Conservation (phyloP, 2,888 invertebrate species). For the Dione juno region DNA sequence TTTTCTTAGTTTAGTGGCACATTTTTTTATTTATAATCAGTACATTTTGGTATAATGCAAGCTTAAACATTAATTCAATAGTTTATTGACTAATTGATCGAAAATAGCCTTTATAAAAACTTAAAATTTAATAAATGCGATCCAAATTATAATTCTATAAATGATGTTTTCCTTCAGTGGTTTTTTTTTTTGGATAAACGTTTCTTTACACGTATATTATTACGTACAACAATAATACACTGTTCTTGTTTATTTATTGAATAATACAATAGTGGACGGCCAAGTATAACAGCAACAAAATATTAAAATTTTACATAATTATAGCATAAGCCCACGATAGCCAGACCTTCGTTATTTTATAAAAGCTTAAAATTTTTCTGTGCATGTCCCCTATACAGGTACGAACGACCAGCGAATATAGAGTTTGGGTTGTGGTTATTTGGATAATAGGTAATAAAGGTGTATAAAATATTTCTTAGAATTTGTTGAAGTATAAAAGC, state of each 20-base stretch:
- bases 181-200: neutral
- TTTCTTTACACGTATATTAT: neutral
- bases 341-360: too few relatives aligned
- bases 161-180: neutral
- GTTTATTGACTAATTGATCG: conserved; percentile 2
- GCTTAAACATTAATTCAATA: neutral
- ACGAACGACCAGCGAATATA: too few relatives aligned
- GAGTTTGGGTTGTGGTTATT: too few relatives aligned
- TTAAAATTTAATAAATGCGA: conserved; percentile 11
- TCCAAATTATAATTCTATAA: neutral
- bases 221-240: neutral
- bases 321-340: too few relatives aligned
- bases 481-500: too few relatives aligned
- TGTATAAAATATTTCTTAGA: too few relatives aligned
- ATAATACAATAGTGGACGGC: neutral
- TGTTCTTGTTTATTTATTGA: neutral
- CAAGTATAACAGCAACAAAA: neutral
- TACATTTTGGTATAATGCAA: too few relatives aligned
- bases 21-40: too few relatives aligned
- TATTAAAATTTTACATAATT: neutral
- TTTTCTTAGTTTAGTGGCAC: too few relatives aligned
- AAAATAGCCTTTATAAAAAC: neutral
- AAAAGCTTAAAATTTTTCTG: too few relatives aligned
- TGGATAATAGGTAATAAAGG: too few relatives aligned
- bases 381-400: too few relatives aligned